Evolutionary conservation across 1,140 invertebrate genomes (phyloP).

Genomic region (Adoxophyes honmai): DNA sequence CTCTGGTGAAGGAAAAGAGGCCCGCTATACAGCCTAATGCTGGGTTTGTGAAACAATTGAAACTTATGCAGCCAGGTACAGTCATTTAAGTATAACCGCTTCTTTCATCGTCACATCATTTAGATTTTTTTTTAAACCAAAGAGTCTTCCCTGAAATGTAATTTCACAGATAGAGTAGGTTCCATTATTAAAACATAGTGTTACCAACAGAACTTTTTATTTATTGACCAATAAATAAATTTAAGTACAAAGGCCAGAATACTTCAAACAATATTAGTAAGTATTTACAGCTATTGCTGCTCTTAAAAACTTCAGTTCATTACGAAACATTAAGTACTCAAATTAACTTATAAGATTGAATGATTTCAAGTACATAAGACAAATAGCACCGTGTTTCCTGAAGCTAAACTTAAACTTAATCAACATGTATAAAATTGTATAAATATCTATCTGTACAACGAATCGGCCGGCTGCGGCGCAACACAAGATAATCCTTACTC

Average conservation of each 20-base stretch:
- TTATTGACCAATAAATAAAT: constrained; percentile 36
- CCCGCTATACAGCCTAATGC: constrained; percentile 86
- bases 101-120: too few relatives aligned
- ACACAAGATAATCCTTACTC: neutral
- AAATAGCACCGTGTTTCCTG: constrained; percentile 16
- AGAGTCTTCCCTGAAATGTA: neutral
- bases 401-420: constrained; percentile 35
- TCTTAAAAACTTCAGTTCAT: neutral
- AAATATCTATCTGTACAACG: constrained; percentile 34
- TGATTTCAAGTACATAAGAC: constrained; percentile 36
- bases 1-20: constrained; percentile 81
- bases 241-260: constrained; percentile 37
- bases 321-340: constrained; percentile 17
- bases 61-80: constrained; percentile 31
- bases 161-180: too few relatives aligned
- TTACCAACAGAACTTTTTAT: constrained; percentile 28
- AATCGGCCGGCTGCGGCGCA: neutral
- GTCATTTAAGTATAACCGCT: constrained; percentile 17
- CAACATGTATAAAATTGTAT: constrained; percentile 31
- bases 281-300: constrained; percentile 8
- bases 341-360: constrained; percentile 19
- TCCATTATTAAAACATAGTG: constrained; percentile 23
- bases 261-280: constrained; percentile 7
- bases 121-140: neutral
- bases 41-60: constrained; percentile 85